A percentile compares a stretch with the other conserved stretches of the same genome.
phyloP scores from a whole-genome alignment of 2,888 invertebrate genomes.

The Latrodectus hesperus region DNA sequence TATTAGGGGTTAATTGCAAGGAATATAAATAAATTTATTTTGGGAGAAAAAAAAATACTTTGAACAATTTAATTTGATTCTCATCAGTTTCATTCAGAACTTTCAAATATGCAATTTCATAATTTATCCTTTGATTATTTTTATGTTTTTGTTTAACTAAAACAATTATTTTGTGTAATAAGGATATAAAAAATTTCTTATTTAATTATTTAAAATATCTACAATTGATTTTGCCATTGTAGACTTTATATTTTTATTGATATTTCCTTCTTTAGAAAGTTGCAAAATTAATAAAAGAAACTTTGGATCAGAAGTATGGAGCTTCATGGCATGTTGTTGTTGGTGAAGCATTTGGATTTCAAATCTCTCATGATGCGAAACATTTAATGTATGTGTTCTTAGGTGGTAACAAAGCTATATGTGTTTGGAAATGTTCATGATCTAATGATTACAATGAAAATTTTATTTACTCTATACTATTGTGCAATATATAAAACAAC shows the following conservation, averaged over 20 bases:
- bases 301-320: slow-evolving; percentile 96
- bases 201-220: too few species aligned
- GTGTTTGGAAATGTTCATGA: slow-evolving; percentile 89
- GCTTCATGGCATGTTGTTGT: slow-evolving; percentile 96
- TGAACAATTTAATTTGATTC: too few species aligned
- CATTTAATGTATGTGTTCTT: slow-evolving; percentile 91
- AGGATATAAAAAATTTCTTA: too few species aligned
- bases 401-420: slow-evolving; percentile 90
- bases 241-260: background rate
- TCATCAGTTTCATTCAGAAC: too few species aligned
- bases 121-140: too few species aligned
- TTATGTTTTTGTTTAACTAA: too few species aligned
- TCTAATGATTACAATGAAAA: background rate
- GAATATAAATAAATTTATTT: too few species aligned
- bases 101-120: too few species aligned
- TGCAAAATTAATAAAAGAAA: slow-evolving; percentile 94
- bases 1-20: too few species aligned
- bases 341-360: slow-evolving; percentile 95
- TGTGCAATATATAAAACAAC: background rate
- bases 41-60: too few species aligned
- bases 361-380: slow-evolving; percentile 92
- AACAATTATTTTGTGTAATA: too few species aligned
- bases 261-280: slow-evolving; percentile 80
- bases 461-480: background rate
- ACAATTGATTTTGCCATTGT: too few species aligned